Evolutionary conservation across 2,888 invertebrate species (phyloP).

Genomic region (Amphipyra berbera): DNA sequence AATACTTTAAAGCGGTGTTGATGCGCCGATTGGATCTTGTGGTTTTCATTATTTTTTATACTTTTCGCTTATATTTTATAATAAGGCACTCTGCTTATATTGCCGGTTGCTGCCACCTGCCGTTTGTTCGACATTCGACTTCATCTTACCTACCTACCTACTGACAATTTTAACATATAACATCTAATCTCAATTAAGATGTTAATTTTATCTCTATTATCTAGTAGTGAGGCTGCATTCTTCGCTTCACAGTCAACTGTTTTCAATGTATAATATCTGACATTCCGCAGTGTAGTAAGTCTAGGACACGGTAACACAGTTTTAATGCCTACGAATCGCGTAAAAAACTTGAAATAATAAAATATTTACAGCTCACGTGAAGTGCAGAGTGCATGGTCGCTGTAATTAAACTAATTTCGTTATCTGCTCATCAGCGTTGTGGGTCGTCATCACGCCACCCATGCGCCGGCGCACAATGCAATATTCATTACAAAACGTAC

Average conservation of each 20-base stretch:
- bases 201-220: background rate
- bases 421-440: conserved; percentile 35
- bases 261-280: background rate
- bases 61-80: conserved; percentile 1
- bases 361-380: too few species aligned
- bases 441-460: conserved; percentile 32
- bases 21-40: conserved; percentile 39
- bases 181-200: conserved; percentile 18
- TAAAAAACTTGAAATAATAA: too few species aligned
- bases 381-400: conserved; percentile 15
- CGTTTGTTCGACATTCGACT: background rate
- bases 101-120: conserved; percentile 25
- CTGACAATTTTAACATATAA: background rate
- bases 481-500: conserved; percentile 23
- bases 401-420: conserved; percentile 45
- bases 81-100: conserved; percentile 15
- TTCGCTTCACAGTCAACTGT: too few species aligned
- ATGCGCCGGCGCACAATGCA: conserved; percentile 11
- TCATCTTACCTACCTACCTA: conserved; percentile 17
- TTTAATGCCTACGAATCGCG: too few species aligned
- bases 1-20: conserved; percentile 50
- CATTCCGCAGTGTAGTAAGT: too few species aligned
- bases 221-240: too few species aligned
- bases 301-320: too few species aligned
- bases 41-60: conserved; percentile 34